A percentile compares a stretch with the other conserved stretches of the same genome.
phyloP scores from a whole-genome alignment of 2,888 invertebrate species.

The Gasteruption jaculator region DNA sequence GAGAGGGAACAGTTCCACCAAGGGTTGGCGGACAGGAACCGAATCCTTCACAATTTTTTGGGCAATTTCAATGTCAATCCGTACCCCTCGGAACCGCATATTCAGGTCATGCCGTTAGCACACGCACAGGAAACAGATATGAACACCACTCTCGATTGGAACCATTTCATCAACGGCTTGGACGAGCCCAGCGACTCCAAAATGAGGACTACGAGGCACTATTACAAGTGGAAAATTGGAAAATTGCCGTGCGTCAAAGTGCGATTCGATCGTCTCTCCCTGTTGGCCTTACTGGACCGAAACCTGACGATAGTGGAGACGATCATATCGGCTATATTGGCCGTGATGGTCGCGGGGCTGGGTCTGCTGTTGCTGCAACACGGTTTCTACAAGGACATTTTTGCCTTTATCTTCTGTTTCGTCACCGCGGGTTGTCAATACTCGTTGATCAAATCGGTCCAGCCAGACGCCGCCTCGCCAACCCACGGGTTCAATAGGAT shows the following conservation, averaged over 20 bases:
- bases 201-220: slow-evolving; percentile 55
- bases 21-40: slow-evolving; percentile 41
- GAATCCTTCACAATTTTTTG: slow-evolving; percentile 39
- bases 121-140: slow-evolving; percentile 58
- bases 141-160: slow-evolving; percentile 56
- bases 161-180: slow-evolving; percentile 58
- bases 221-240: slow-evolving; percentile 70
- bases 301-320: slow-evolving; percentile 83
- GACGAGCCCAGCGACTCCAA: slow-evolving; percentile 57
- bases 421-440: slow-evolving; percentile 99
- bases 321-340: slow-evolving; percentile 75
- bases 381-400: slow-evolving; percentile 86
- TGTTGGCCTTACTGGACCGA: slow-evolving; percentile 89
- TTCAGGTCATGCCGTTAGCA: slow-evolving; percentile 50
- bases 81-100: slow-evolving; percentile 30
- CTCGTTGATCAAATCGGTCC: slow-evolving; percentile 93
- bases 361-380: slow-evolving; percentile 79
- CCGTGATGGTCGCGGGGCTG: slow-evolving; percentile 78
- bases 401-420: slow-evolving; percentile 92
- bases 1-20: slow-evolving; percentile 42
- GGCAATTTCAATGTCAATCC: slow-evolving; percentile 33
- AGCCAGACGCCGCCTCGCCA: slow-evolving; percentile 97
- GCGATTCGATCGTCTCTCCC: slow-evolving; percentile 85
- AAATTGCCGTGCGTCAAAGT: slow-evolving; percentile 65
- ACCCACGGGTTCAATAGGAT: slow-evolving; percentile 96